Evolutionary conservation across 2,113 vertebrate genomes (phyloP).

Genomic region (Tylochromis polylepis): DNA sequence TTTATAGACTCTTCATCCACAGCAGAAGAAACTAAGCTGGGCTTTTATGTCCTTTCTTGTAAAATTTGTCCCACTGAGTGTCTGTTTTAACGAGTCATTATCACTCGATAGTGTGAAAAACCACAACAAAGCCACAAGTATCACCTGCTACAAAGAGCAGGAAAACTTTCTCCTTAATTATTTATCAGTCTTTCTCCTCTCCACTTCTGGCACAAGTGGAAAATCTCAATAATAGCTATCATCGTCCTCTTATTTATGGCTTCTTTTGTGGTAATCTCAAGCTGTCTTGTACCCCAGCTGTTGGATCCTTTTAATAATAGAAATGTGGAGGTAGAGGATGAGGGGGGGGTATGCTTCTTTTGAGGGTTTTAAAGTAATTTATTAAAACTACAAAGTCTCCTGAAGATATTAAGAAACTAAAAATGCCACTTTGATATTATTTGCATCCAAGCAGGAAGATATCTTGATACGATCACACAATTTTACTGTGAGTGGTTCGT

Average conservation of each 20-base stretch:
- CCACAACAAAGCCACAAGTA: conserved; percentile 8
- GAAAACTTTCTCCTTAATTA: conserved; percentile 12
- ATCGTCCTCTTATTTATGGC: conserved; percentile 76
- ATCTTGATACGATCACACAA: conserved; percentile 10
- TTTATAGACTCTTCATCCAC: conserved; percentile 9
- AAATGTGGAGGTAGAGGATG: conserved; percentile 44
- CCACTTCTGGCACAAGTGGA: conserved; percentile 38
- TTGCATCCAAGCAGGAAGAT: background rate
- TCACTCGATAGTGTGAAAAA: conserved; percentile 62
- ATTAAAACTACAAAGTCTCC: background rate
- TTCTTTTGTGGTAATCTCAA: conserved; percentile 77
- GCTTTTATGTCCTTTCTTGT: conserved; percentile 7
- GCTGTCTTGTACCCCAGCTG: conserved; percentile 71
- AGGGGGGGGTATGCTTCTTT: background rate
- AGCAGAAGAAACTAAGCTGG: background rate
- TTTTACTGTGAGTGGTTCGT: conserved; percentile 19
- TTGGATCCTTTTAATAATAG: conserved; percentile 70
- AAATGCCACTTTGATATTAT: background rate
- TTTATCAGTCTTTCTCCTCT: conserved; percentile 7
- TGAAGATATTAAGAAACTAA: background rate
- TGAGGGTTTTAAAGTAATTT: background rate
- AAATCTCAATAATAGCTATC: conserved; percentile 70
- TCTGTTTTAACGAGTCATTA: conserved; percentile 71
- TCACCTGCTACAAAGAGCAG: background rate
- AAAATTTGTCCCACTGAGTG: conserved; percentile 72